phyloP scores from a whole-genome alignment of 2,797 vertebrate genomes.

The Cetoscarus ocellatus region DNA sequence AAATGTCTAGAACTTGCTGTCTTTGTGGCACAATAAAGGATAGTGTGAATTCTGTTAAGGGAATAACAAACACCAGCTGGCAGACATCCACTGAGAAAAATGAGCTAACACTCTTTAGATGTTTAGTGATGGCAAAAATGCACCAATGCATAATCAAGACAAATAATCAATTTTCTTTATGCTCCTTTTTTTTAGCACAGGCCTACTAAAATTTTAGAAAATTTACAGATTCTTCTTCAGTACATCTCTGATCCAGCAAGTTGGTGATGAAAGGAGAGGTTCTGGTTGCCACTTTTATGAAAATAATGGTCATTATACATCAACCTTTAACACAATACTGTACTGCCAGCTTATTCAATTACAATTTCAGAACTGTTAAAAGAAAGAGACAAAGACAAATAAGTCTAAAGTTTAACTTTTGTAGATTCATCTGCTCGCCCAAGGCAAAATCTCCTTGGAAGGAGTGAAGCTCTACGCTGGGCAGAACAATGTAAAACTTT shows the following conservation, averaged over 20 bases:
- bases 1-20: no score
- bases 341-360: conserved; percentile 37
- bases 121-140: no score
- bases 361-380: conserved; percentile 36
- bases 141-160: no score
- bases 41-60: no score
- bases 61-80: no score
- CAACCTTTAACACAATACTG: neutral
- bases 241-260: neutral
- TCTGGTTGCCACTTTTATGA: neutral
- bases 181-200: no score
- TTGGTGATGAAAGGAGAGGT: neutral
- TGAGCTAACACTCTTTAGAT: no score
- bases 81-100: no score
- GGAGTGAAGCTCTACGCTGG: conserved; percentile 8
- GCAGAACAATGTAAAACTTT: neutral
- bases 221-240: no score
- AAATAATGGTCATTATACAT: neutral
- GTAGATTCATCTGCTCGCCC: conserved; percentile 45
- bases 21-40: no score
- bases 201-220: no score
- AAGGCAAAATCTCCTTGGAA: conserved; percentile 31
- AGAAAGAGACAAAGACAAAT: conserved; percentile 19
- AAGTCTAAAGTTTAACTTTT: conserved; percentile 23
- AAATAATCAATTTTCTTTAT: no score